Percentiles rank a stretch among this genome's conserved stretches.
These are phyloP conservation scores for Mycalesis mineus DNA, from an alignment of 2,888 invertebrate species.

Conservation along the genomic window DNA sequence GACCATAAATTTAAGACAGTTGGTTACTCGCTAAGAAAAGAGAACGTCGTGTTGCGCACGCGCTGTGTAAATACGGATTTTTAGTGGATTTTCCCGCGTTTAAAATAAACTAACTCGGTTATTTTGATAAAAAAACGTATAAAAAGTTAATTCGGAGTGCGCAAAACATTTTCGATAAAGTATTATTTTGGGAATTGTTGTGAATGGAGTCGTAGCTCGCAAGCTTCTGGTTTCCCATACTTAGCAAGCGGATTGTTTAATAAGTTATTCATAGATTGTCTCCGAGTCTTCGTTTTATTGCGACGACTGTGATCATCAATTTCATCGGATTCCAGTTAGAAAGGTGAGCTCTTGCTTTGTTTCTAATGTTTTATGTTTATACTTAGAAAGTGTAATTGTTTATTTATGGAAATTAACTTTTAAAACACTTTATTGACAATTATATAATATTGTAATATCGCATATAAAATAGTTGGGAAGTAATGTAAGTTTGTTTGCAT, in stretches of 20 bases:
- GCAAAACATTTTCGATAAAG: not conserved
- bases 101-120: not conserved
- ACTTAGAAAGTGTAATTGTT: slow-evolving; percentile 6
- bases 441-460: not conserved
- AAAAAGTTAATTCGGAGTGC: slow-evolving; percentile 3
- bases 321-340: slow-evolving; percentile 45
- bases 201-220: slow-evolving; percentile 21
- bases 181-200: slow-evolving; percentile 5
- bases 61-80: slow-evolving; percentile 34
- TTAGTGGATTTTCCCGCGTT: slow-evolving; percentile 27
- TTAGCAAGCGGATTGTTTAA: slow-evolving; percentile 13
- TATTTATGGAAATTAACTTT: slow-evolving; percentile 6
- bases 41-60: slow-evolving; percentile 45
- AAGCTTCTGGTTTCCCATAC: slow-evolving; percentile 13
- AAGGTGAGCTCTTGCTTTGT: slow-evolving; percentile 43
- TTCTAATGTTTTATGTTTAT: not conserved
- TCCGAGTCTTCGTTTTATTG: slow-evolving; percentile 23
- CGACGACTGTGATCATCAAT: slow-evolving; percentile 28
- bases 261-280: slow-evolving; percentile 18
- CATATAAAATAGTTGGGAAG: too few relatives aligned
- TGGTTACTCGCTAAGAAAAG: slow-evolving; percentile 38
- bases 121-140: not conserved
- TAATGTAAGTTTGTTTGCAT: not conserved
- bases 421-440: not conserved
- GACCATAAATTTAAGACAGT: slow-evolving; percentile 41